Conservation (phyloP, 2,888 invertebrate genomes). For the Drosophila paranaensis region DNA sequence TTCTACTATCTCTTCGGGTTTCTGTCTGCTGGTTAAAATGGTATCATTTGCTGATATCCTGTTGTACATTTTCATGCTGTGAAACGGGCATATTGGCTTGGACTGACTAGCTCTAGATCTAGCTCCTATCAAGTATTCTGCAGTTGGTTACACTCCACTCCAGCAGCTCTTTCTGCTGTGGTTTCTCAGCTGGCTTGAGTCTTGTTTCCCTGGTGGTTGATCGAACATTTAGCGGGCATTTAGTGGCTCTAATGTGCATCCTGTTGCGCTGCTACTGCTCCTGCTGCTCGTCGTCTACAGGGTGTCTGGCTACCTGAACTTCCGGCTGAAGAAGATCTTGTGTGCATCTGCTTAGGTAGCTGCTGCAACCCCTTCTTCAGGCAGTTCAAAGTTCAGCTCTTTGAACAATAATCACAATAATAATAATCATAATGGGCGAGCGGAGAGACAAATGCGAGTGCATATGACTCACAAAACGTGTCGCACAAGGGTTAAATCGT, state of each 20-base stretch:
- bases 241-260: constrained; percentile 64
- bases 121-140: background rate
- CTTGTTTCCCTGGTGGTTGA: constrained; percentile 9
- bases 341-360: constrained; percentile 45
- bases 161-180: background rate
- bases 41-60: no score
- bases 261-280: constrained; percentile 57
- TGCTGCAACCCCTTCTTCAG: constrained; percentile 41
- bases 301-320: constrained; percentile 71
- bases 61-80: background rate
- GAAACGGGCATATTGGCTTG: background rate
- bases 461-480: constrained; percentile 39
- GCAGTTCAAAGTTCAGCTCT: constrained; percentile 68
- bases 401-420: constrained; percentile 55
- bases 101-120: background rate
- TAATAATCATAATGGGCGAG: constrained; percentile 42
- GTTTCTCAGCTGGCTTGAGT: constrained; percentile 10
- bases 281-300: constrained; percentile 20
- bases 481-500: constrained; percentile 38
- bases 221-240: constrained; percentile 1
- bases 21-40: no score
- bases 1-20: no score
- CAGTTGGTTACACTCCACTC: background rate
- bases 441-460: constrained; percentile 13
- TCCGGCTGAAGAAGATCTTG: constrained; percentile 52